Evolutionary conservation across 2,113 vertebrate genomes (phyloP), one percentile per base, ranked within the genome.

Genomic region (Chauna torquata): DNA sequence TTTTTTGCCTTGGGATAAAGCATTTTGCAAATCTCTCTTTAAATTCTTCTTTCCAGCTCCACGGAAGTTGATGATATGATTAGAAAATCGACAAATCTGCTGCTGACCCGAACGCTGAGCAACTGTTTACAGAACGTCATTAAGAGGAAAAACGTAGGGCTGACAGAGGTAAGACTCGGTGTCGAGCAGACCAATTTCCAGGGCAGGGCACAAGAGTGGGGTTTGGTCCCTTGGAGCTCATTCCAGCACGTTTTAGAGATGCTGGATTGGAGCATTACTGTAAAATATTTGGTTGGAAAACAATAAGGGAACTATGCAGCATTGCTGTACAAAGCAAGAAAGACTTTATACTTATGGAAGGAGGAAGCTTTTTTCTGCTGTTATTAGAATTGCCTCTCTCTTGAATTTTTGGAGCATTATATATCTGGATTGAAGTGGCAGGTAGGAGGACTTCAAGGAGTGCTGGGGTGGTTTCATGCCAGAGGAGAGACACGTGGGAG

Each of bases 41-140:
- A 2, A 34, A 49, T 75, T 55, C 92, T 59, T 0, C 64, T 69
- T 89, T 69, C 8, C 97, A 99, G 99, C 90, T 99, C 99, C 80
- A 99, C 99, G 0, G 99, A 99, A 96, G 97, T 99, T 1, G 99
- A 99, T 16, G 99, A 99, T 90, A 99, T 99, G 99, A 99, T 99
- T 92, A 98, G 99, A 75, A 99, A 99, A 97, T 99, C 99, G 8
- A 99, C 99, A 3, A 99, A 99, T 38, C 97, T 99, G 86, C 96
- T 99, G 95, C 97, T 99, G 96, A 99, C 99, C 76, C 97, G 99
- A 61, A 99, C 99, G 1, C 98, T 99, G 80, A 99, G 99, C 98
- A 98, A 99, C 98, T 99, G 98, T 86, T 98, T 99, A 78, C 99
- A 99, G 96, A 99, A 99, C 3, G 99, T 98, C 96, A 99, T 99